These are phyloP conservation scores for Heterodera schachtii DNA, from an alignment of 1,140 invertebrate genomes.

Conservation along the genomic window DNA sequence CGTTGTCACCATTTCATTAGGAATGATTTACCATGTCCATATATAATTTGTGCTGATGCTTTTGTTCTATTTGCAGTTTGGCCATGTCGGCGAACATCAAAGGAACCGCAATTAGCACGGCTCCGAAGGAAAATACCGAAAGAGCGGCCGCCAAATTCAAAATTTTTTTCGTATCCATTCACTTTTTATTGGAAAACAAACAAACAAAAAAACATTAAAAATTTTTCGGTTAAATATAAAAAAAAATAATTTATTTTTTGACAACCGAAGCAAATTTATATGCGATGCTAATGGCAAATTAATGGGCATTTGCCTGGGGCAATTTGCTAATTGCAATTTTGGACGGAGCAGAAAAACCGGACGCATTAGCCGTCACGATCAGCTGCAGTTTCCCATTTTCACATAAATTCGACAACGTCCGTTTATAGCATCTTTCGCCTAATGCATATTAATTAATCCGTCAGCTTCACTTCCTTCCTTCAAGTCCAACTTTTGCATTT, in stretches of 20 bases:
- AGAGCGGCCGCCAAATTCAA: conserved; percentile 15
- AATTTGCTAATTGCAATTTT: too few relatives aligned
- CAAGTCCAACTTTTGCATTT: not conserved
- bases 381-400: not conserved
- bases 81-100: conserved; percentile 8
- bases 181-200: too few relatives aligned
- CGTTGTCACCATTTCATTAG: too few relatives aligned
- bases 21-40: conserved; percentile 2
- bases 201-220: not conserved
- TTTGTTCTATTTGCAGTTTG: conserved; percentile 4
- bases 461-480: not conserved
- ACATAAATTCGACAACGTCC: not conserved
- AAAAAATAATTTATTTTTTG: too few relatives aligned
- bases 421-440: not conserved
- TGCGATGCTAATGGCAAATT: too few relatives aligned
- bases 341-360: too few relatives aligned
- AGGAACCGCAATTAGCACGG: conserved; percentile 9
- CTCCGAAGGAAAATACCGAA: conserved; percentile 1
- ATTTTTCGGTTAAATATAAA: too few relatives aligned
- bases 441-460: not conserved
- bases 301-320: too few relatives aligned
- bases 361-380: not conserved
- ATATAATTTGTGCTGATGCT: conserved; percentile 12
- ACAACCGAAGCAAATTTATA: too few relatives aligned
- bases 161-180: conserved; percentile 2